phyloP scores from a whole-genome alignment of 2,113 vertebrate genomes.

The Shinisaurus crocodilurus region DNA sequence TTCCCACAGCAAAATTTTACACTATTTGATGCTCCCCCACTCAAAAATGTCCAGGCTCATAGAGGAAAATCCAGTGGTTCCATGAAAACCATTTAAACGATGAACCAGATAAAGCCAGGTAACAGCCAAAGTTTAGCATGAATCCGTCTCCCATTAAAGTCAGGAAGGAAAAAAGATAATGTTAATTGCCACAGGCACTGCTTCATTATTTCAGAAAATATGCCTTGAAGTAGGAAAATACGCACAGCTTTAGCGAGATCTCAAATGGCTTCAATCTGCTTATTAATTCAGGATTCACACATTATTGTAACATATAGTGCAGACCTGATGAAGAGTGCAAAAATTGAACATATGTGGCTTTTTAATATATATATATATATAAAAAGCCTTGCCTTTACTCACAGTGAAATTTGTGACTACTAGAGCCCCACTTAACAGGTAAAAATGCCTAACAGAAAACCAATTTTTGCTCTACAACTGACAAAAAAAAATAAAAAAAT shows the following conservation, averaged over 20 bases:
- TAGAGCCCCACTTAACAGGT: neutral
- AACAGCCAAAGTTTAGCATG: neutral
- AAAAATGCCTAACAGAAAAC: neutral
- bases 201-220: constrained; percentile 12
- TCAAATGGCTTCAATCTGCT: constrained; percentile 25
- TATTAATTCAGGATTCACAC: rapidly evolving
- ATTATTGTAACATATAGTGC: neutral
- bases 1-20: neutral
- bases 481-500: neutral
- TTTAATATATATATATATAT: too few relatives aligned
- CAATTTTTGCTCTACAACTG: rapidly evolving
- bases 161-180: neutral
- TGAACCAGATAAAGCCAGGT: rapidly evolving
- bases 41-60: neutral
- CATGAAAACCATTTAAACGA: neutral
- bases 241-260: neutral
- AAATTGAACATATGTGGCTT: neutral
- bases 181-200: neutral
- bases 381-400: constrained; percentile 4
- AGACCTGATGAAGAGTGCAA: constrained; percentile 19
- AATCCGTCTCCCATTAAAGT: neutral
- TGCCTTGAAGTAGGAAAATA: neutral
- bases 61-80: neutral
- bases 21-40: rapidly evolving
- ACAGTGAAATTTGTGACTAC: neutral